Percentiles rank a stretch among this genome's conserved stretches.
These are phyloP conservation scores for Chymomyza costata DNA, from an alignment of 1,140 invertebrate genomes.

Conservation along the genomic window DNA sequence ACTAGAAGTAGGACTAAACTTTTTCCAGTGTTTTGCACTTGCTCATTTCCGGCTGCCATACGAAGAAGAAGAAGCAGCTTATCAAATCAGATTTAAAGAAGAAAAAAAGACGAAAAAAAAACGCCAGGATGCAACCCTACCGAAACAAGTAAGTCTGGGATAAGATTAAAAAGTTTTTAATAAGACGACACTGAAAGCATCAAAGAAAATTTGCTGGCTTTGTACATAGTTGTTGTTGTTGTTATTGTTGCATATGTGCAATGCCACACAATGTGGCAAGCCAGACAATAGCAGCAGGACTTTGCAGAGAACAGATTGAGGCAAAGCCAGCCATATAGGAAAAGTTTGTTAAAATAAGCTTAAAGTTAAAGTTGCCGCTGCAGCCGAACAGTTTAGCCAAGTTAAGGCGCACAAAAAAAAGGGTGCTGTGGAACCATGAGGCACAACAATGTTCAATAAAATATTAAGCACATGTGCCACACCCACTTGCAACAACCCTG, in stretches of 20 bases:
- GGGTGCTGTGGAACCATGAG: slow-evolving; percentile 44
- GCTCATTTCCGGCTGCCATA: slow-evolving; percentile 45
- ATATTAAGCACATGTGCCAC: slow-evolving; percentile 40
- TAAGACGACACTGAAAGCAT: slow-evolving; percentile 72
- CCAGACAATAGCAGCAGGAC: too few species aligned
- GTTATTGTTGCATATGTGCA: too few species aligned
- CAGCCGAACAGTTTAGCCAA: background rate
- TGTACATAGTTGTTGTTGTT: too few species aligned
- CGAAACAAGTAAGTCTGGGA: too few species aligned
- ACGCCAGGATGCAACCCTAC: too few species aligned
- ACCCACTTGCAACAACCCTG: slow-evolving; percentile 13
- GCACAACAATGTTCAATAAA: slow-evolving; percentile 68
- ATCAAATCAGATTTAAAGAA: slow-evolving; percentile 49
- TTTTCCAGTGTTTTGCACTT: slow-evolving; percentile 46
- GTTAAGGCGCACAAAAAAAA: slow-evolving; percentile 9
- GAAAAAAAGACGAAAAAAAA: slow-evolving; percentile 25
- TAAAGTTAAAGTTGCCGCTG: slow-evolving; percentile 48
- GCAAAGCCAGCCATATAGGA: slow-evolving; percentile 46
- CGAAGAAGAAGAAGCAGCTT: slow-evolving; percentile 25
- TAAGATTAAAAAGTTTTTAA: slow-evolving; percentile 71
- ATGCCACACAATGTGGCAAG: too few species aligned
- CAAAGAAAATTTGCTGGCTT: slow-evolving; percentile 47
- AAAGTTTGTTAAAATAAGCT: slow-evolving; percentile 19
- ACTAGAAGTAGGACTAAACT: too few species aligned
- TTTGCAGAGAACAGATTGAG: too few species aligned